Conservation (phyloP, 1,140 invertebrate genomes). For the Theocolax elegans region DNA sequence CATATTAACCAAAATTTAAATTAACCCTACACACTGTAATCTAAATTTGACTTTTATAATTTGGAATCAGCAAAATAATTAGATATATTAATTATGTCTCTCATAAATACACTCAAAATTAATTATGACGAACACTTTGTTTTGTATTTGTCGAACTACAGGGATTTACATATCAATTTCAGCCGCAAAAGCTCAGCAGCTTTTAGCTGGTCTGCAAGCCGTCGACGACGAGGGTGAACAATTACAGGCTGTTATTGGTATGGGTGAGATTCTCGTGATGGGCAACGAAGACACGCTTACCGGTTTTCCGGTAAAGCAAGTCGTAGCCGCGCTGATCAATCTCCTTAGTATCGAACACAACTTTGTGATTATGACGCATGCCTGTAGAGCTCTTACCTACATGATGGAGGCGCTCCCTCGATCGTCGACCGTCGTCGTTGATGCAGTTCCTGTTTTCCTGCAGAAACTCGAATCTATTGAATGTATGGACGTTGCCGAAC, state of each 20-base stretch:
- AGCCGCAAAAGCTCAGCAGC: slow-evolving; percentile 93
- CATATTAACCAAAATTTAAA: too few species aligned
- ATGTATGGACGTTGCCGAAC: slow-evolving; percentile 99
- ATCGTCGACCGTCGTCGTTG: slow-evolving; percentile 94
- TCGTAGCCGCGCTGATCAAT: slow-evolving; percentile 92
- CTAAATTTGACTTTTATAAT: too few species aligned
- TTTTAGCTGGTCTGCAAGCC: slow-evolving; percentile 92
- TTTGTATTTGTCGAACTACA: slow-evolving; percentile 31
- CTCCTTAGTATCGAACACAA: slow-evolving; percentile 94
- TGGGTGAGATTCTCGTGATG: slow-evolving; percentile 99
- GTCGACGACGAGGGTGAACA: slow-evolving; percentile 96
- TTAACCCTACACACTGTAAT: too few species aligned
- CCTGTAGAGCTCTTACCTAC: slow-evolving; percentile 96
- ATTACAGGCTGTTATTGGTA: slow-evolving; percentile 96
- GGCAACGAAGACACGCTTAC: slow-evolving; percentile 99
- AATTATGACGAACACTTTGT: background rate
- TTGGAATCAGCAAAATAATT: too few species aligned
- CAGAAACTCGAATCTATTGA: slow-evolving; percentile 97
- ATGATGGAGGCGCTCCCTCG: slow-evolving; percentile 99
- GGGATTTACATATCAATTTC: slow-evolving; percentile 56
- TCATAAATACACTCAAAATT: slow-evolving; percentile 15
- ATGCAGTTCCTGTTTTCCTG: slow-evolving; percentile 95
- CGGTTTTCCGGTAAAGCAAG: slow-evolving; percentile 97
- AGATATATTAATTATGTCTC: too few species aligned
- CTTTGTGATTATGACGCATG: slow-evolving; percentile 99